Evolutionary conservation across 2,888 invertebrate species (phyloP), one percentile per base, ranked within the genome.

Genomic region (Acrocyrtus sp.): DNA sequence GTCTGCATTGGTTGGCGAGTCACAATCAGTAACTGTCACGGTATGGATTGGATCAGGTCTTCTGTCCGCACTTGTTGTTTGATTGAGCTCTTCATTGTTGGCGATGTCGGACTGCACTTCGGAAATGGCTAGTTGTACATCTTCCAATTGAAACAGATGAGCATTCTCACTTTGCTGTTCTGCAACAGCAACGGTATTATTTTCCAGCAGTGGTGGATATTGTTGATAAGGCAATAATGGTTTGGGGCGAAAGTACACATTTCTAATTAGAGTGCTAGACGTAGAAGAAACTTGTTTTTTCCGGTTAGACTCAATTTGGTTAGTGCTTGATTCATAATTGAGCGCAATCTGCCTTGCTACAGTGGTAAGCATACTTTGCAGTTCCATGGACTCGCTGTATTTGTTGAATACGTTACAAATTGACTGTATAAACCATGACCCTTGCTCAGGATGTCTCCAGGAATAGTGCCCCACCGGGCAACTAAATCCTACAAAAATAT

Each of bases 381-480:
- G 87, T 83, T 98, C 96, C 82, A 90, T 88, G 27, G 90, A 88
- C 15, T 60, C 17, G 79, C 91, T 93, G 82, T 91, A 88, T 76
- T 89, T 88, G 68, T 90, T 89, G 57, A 97, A 84, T 82, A 95
- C 93, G 47, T 91, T 88, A 83, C 94, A 94, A 27, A 98, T 86
- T 0, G 96, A 91, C 85, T 97, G 97, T 86, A 98, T 92, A 83
- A 96, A 98, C 97, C 97, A 98, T 0, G 97, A 96, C 0, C 97
- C 97, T 74, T 92, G 90, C 29, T 92, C 92, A 29, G 95, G 94
- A 83, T 96, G 96, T 62, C 97, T 89, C 96, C 96, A 97, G 0
- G 96, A 95, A 85, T 91, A 97, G 83, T 90, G 95, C 63, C 97
- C 93, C 92, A 24, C 1, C 17, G 81, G 81, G 57, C 81, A 79